Conservation (phyloP, 2,888 invertebrate genomes). For the Thelaira solivaga region DNA sequence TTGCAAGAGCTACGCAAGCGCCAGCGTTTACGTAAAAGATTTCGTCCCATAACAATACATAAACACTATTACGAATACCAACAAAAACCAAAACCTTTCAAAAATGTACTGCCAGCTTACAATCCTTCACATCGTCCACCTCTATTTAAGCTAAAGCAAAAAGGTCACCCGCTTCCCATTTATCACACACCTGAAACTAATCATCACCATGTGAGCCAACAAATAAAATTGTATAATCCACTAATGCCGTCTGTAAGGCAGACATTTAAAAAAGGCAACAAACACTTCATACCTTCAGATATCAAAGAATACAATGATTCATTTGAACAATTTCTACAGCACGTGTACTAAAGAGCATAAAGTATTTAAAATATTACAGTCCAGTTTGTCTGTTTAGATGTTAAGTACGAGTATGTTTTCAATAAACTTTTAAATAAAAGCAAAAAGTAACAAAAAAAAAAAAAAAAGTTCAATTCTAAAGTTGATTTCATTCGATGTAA, state of each 20-base stretch:
- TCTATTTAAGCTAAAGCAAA: background rate
- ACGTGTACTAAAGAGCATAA: constrained; percentile 30
- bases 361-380: background rate
- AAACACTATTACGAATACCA: constrained; percentile 73
- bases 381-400: background rate
- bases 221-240: constrained; percentile 48
- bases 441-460: no score
- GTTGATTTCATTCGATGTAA: no score
- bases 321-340: constrained; percentile 15
- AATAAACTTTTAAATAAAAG: no score
- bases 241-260: constrained; percentile 51
- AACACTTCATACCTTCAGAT: constrained; percentile 12
- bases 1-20: constrained; percentile 65
- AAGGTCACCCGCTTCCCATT: background rate
- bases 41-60: constrained; percentile 72
- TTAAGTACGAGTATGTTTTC: no score
- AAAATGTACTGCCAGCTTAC: constrained; percentile 56
- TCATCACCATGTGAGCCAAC: constrained; percentile 9
- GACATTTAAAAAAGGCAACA: constrained; percentile 48
- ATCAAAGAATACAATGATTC: constrained; percentile 28
- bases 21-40: constrained; percentile 66
- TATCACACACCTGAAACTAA: background rate
- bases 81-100: constrained; percentile 65
- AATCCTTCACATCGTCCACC: constrained; percentile 53
- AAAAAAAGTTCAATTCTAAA: no score